A percentile compares a stretch with the other conserved stretches of the same genome.
Evolutionary conservation across 2,888 invertebrate genomes (phyloP).

Genomic region (Melanotus villosus): DNA sequence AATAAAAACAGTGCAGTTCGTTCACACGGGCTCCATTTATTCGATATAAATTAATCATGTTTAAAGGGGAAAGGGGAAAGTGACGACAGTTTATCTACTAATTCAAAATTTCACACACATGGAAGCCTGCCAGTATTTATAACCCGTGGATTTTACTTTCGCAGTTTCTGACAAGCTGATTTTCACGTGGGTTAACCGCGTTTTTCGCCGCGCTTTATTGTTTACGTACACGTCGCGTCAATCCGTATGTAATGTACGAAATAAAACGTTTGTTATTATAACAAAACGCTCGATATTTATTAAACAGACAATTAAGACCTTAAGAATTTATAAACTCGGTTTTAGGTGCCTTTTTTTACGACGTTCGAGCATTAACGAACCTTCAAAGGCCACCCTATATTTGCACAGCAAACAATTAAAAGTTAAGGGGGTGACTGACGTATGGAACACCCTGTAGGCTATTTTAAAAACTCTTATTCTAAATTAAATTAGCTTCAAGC

Average conservation of each 20-base stretch:
- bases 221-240: constrained; percentile 35
- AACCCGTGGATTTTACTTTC: no score
- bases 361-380: constrained; percentile 1
- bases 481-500: no score
- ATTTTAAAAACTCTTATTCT: no score
- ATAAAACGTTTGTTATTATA: constrained; percentile 30
- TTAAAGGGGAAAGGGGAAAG: constrained; percentile 22
- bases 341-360: constrained; percentile 1
- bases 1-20: constrained; percentile 17
- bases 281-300: constrained; percentile 15
- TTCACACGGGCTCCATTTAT: constrained; percentile 3
- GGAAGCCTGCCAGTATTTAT: constrained; percentile 35
- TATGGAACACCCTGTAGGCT: no score
- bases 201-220: constrained; percentile 28
- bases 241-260: constrained; percentile 29
- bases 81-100: constrained; percentile 14
- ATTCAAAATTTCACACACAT: constrained; percentile 21
- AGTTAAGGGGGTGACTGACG: no score
- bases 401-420: no score
- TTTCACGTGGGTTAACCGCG: constrained; percentile 28
- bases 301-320: constrained; percentile 33
- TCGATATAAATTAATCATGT: no score
- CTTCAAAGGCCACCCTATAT: no score
- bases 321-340: constrained; percentile 32
- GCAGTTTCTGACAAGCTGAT: constrained; percentile 38